Evolutionary conservation across 2,797 vertebrate species (phyloP), one percentile per base, ranked within the genome.

Genomic region (Oreochromis mossambicus): DNA sequence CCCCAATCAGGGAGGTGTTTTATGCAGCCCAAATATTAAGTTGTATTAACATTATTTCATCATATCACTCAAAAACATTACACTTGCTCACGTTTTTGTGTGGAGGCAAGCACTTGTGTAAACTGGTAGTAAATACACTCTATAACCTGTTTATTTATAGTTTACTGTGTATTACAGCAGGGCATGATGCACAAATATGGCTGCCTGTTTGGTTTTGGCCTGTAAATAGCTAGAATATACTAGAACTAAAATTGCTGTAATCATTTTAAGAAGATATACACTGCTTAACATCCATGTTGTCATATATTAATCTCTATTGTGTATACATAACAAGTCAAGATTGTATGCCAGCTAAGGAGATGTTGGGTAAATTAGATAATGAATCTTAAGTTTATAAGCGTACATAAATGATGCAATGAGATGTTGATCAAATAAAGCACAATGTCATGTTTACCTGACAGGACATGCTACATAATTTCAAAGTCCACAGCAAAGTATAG

Each of bases 401-500:
- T 82, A 66, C 80, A 76, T 38, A 86, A 78, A 85, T 84, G 82
- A 15, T 78, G 56, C 85, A 82, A 61, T 86, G 50, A 87, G 73
- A 78, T 88, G 73, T 87, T 87, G 83, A 86, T 90, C 38, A 80
- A 80, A 85, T 88, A 83, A 92, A 94, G 94, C 92, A 95, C 92
- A 94, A 91, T 76, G 12, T 84, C 76, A 79, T 82, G 77, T 93
- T 90, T 85, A 77, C 56, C 78, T 86, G 73, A 79, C 77, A 15
- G 83, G 81, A 83, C 51, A 86, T 86, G 41, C 50, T 70, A 83
- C 81, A 88, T 82, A 55, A 55, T 58, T 43, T 10, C 24, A 77
- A 75, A 84, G 87, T 89, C 50, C 86, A 89, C 93, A 77, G 83
- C 73, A 89, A 83, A 88, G 85, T 83, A 88, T 91, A 95, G 91